Percentiles rank a stretch among this genome's conserved stretches.
Conservation (phyloP, 2,888 invertebrate species). For the Operophtera brumata region DNA sequence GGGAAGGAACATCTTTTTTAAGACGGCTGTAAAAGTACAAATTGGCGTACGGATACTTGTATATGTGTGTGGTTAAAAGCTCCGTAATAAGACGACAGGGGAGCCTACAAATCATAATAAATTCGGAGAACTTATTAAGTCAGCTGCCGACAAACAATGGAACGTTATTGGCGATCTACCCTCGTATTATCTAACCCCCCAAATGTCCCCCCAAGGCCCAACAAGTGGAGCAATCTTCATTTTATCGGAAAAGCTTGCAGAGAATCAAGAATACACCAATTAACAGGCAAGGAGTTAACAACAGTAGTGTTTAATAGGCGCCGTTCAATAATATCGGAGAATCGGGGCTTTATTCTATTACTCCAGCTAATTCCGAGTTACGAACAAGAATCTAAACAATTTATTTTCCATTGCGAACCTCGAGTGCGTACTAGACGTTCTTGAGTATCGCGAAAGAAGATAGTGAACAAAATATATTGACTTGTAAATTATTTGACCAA, state of each 20-base stretch:
- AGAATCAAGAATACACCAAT: conserved; percentile 70
- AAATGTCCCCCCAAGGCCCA: conserved; percentile 46
- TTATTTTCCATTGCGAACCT: conserved; percentile 6
- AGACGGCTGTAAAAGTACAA: conserved; percentile 53
- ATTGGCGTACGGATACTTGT: conserved; percentile 36
- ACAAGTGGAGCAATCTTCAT: conserved; percentile 70
- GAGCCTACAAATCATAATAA: conserved; percentile 77
- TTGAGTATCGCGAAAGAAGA: conserved; percentile 1
- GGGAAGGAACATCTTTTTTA: conserved; percentile 44
- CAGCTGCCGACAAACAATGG: conserved; percentile 78
- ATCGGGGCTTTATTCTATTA: conserved; percentile 32
- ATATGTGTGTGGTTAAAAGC: conserved; percentile 57
- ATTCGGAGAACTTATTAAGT: conserved; percentile 78
- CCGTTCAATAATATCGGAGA: conserved; percentile 36
- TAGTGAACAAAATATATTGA: neutral
- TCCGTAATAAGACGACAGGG: conserved; percentile 71
- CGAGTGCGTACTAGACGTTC: neutral
- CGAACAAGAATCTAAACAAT: conserved; percentile 18
- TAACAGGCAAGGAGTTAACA: conserved; percentile 62
- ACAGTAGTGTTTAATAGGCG: conserved; percentile 42
- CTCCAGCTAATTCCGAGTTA: conserved; percentile 21
- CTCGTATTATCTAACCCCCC: conserved; percentile 66
- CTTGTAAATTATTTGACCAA: too few relatives aligned
- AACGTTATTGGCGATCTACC: conserved; percentile 77
- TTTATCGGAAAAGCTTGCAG: conserved; percentile 71